Base-by-base conservation (phyloP, 2,888 invertebrate genomes). In the Scelioninae gen. 1 region DNA sequence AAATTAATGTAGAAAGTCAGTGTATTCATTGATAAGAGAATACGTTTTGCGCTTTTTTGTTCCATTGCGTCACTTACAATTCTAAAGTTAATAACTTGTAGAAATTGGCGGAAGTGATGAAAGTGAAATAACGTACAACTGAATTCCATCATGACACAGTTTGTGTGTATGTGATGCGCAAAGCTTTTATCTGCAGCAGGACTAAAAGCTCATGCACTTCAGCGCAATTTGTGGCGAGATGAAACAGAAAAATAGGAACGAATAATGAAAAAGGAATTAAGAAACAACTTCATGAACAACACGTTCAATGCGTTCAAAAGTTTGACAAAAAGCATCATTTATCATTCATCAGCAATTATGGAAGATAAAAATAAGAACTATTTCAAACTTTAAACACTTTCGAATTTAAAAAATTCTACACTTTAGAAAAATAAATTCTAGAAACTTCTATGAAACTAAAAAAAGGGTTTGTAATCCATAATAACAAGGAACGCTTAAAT, bases 121-220 rank as follows among this genome's bases (percentile, higher is more conserved):
- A 71, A 76, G 71, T 65, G 55, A 71, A 60, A 38, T 45, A 71
- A 45, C 40, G 29, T 51, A n/a, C n/a, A n/a, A n/a, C n/a, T n/a
- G 47, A 75, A 75, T 81, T 76, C 63, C 47, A 58, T 43, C 53
- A 31, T 55, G 62, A 13, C 40, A 63, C 65, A 65, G 68, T 75
- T 63, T 69, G 43, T 32, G 38, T 32, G 45, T 23, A 32, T 63
- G 49, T 23, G 63, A 76, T 51, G 43, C 31, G 53, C 58, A 15
- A 65, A 71, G 60, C 71, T 76, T 82, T 76, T 72, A 76, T 71
- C 76, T 55, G 16, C 58, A 13, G 56, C 13, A 13, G 62, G 56
- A 40, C 75, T 82, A 76, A 82, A 82, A 82, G 76, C 75, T 49
- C 62, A 38, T 43, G 13, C 65, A 43, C 68, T 53, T 68, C 74